These are phyloP conservation scores for Pseudococcus jackbeardsleyi DNA, from an alignment of 2,888 invertebrate genomes.

Conservation along the genomic window DNA sequence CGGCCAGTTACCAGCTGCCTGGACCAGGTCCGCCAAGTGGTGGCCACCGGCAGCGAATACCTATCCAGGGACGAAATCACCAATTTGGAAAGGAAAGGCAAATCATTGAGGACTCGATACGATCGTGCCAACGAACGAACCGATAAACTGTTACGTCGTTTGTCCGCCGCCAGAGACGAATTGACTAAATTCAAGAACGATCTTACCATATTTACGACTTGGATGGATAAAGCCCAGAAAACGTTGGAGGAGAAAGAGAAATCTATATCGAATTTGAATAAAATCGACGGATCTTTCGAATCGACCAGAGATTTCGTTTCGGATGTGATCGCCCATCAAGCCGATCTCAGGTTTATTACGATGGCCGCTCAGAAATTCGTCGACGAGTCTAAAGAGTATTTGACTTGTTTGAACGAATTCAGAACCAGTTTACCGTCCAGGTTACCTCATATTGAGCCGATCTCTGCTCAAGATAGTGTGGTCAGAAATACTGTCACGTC, in stretches of 20 bases:
- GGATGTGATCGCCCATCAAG: conserved; percentile 95
- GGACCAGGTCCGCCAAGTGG: conserved; percentile 91
- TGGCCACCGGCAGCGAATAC: conserved; percentile 91
- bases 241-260: conserved; percentile 88
- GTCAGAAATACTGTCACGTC: conserved; percentile 84
- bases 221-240: conserved; percentile 86
- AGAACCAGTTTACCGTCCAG: conserved; percentile 87
- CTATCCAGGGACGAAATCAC: conserved; percentile 92
- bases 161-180: conserved; percentile 87
- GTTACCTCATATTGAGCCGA: conserved; percentile 82
- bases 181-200: conserved; percentile 88
- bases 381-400: conserved; percentile 94
- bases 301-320: conserved; percentile 90
- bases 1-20: conserved; percentile 87
- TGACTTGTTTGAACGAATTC: conserved; percentile 87
- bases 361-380: conserved; percentile 97
- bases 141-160: conserved; percentile 81
- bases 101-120: conserved; percentile 85
- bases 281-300: conserved; percentile 79
- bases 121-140: conserved; percentile 86
- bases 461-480: conserved; percentile 79
- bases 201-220: conserved; percentile 83
- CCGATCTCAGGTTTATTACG: conserved; percentile 93
- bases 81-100: conserved; percentile 87
- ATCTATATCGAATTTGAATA: conserved; percentile 82